Percentiles rank a stretch among this genome's conserved stretches.
Conservation (phyloP, 1,140 invertebrate species). For the Aphis craccivora region DNA sequence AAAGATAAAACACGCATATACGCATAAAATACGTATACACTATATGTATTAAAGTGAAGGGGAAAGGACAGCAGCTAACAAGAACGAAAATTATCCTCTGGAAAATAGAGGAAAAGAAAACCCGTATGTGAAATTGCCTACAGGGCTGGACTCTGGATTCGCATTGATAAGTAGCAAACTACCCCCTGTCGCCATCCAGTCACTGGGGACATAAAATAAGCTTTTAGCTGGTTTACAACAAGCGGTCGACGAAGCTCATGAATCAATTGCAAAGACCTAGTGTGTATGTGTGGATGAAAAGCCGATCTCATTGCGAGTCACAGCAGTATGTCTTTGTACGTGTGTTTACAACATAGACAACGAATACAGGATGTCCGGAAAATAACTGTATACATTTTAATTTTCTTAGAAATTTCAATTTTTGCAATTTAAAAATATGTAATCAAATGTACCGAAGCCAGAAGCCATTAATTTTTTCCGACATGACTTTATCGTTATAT, state of each 20-base stretch:
- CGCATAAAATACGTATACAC: background rate
- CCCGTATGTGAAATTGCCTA: conserved; percentile 29
- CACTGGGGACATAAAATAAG: conserved; percentile 18
- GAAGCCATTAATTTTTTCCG: background rate
- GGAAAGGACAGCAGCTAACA: background rate
- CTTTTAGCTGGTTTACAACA: conserved; percentile 35
- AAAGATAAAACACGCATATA: conserved; percentile 23
- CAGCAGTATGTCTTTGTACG: background rate
- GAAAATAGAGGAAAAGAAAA: conserved; percentile 18
- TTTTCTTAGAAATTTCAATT: background rate
- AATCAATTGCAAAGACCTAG: conserved; percentile 32
- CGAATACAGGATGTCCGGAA: background rate
- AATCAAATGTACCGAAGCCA: background rate
- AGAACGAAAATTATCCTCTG: conserved; percentile 48
- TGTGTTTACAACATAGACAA: background rate
- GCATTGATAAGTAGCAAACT: conserved; percentile 37
- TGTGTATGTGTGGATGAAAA: background rate
- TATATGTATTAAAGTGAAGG: conserved; percentile 15
- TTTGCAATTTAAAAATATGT: background rate
- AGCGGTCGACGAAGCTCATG: background rate
- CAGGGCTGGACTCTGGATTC: background rate
- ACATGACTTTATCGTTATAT: background rate
- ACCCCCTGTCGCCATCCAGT: background rate
- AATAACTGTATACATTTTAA: background rate
- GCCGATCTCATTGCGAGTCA: background rate